These are phyloP conservation scores for Hyposoter dolosus DNA, from an alignment of 2,888 invertebrate genomes.

Conservation along the genomic window DNA sequence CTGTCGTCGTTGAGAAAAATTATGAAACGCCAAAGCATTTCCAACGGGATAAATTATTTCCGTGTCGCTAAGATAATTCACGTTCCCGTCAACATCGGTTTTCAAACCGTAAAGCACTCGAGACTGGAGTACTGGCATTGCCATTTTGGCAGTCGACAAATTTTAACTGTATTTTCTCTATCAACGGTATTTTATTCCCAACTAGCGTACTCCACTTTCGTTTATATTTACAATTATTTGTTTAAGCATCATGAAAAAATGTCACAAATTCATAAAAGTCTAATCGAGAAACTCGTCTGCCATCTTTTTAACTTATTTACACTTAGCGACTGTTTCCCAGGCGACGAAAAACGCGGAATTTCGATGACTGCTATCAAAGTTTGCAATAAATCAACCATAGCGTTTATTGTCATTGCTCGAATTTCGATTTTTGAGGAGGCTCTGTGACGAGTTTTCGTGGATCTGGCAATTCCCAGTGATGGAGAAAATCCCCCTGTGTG, in stretches of 20 bases:
- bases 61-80: constrained; percentile 90
- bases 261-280: not conserved
- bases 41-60: constrained; percentile 94
- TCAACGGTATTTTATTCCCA: not conserved
- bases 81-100: constrained; percentile 89
- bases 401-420: not conserved
- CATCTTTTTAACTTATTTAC: not conserved
- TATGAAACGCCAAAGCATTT: constrained; percentile 91
- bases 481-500: too few species aligned
- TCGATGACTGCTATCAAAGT: not conserved
- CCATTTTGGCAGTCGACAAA: not conserved
- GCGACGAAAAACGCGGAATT: constrained; percentile 19
- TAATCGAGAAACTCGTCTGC: not conserved
- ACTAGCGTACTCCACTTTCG: not conserved
- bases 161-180: not conserved
- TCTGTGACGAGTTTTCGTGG: too few species aligned
- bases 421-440: too few species aligned
- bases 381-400: not conserved
- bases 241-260: not conserved
- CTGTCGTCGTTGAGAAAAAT: constrained; percentile 90
- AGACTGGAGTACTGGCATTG: constrained; percentile 86
- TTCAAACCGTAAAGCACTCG: constrained; percentile 88
- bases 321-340: constrained; percentile 54
- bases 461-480: too few species aligned
- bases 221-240: constrained; percentile 7